Conservation (phyloP, 2,888 invertebrate species). For the Drosophila buzzatii region DNA sequence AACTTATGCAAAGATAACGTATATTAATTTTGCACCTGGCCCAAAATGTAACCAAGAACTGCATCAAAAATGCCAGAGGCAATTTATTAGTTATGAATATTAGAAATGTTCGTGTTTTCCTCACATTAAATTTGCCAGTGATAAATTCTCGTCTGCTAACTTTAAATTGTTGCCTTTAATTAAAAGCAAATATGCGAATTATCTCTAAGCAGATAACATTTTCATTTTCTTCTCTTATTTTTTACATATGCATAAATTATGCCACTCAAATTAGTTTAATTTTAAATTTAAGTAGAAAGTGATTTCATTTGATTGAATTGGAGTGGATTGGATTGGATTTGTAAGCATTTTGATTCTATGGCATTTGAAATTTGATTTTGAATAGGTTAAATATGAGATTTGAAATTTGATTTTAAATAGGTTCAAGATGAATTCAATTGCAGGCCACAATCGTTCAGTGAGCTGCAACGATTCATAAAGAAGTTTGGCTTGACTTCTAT, state of each 20-base stretch:
- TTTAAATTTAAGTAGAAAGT: background rate
- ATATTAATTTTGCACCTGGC: constrained; percentile 75
- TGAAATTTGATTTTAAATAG: background rate
- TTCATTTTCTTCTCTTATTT: background rate
- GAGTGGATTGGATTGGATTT: background rate
- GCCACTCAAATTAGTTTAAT: background rate
- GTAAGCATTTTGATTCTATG: background rate
- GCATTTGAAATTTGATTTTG: background rate
- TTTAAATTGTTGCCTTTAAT: constrained; percentile 42
- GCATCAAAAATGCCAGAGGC: constrained; percentile 55
- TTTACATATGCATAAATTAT: background rate
- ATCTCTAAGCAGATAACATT: background rate
- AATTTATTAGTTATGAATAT: constrained; percentile 46
- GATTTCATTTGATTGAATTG: background rate
- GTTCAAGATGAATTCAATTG: background rate
- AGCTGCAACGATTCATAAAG: no score
- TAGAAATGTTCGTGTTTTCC: constrained; percentile 10
- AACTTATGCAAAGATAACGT: constrained; percentile 65
- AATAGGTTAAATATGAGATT: background rate
- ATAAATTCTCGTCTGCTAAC: constrained; percentile 20
- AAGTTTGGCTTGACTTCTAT: no score
- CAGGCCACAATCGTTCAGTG: background rate
- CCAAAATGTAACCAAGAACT: constrained; percentile 56
- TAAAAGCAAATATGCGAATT: constrained; percentile 58
- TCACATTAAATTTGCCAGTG: constrained; percentile 21